A percentile compares a stretch with the other conserved stretches of the same genome.
Evolutionary conservation across 2,113 vertebrate species (phyloP).

Genomic region (Clarias batrachus): DNA sequence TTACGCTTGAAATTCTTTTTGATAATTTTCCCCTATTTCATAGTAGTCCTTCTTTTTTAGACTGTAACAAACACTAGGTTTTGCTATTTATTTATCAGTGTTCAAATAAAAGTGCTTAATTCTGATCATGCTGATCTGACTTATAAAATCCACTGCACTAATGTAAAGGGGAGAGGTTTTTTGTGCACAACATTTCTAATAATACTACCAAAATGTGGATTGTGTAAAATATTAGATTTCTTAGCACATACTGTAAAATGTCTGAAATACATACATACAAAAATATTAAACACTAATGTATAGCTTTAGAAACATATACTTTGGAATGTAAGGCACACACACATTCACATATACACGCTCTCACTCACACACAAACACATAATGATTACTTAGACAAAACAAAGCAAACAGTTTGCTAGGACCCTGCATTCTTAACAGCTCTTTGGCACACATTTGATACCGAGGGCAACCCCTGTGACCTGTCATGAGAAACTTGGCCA

Average conservation of each 20-base stretch:
- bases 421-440: constrained; percentile 52
- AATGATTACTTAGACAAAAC: constrained; percentile 55
- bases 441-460: constrained; percentile 47
- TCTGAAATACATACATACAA: not conserved
- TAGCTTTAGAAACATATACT: constrained; percentile 7
- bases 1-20: not conserved
- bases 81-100: not conserved
- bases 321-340: constrained; percentile 4
- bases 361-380: constrained; percentile 40
- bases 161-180: not conserved
- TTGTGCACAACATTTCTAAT: not conserved
- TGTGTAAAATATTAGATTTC: not conserved
- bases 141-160: not conserved
- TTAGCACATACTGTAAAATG: not conserved
- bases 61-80: constrained; percentile 8
- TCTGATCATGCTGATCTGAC: constrained; percentile 18
- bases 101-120: not conserved
- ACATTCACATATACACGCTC: constrained; percentile 14
- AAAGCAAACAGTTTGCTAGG: constrained; percentile 54
- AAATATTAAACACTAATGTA: constrained; percentile 4
- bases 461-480: constrained; percentile 40
- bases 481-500: constrained; percentile 39
- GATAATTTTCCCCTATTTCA: not conserved
- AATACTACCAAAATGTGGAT: not conserved
- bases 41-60: not conserved